Evolutionary conservation across 2,113 vertebrate genomes (phyloP).

Genomic region (Tachycineta bicolor): DNA sequence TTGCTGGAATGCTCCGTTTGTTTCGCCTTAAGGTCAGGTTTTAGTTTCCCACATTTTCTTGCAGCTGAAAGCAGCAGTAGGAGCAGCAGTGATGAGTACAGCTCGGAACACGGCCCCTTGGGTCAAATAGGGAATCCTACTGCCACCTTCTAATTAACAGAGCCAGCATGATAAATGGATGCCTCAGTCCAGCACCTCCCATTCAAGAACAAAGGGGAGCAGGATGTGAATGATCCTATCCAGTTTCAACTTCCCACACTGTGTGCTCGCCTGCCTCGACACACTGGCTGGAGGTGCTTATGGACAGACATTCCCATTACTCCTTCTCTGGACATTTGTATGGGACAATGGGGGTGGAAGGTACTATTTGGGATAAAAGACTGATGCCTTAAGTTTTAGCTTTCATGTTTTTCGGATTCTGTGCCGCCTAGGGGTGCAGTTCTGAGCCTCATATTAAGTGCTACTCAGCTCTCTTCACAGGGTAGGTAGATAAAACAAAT

Average conservation of each 20-base stretch:
- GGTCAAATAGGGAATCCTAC: neutral
- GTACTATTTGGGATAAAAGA: neutral
- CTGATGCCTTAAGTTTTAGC: too few species aligned
- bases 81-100: neutral
- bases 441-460: too few species aligned
- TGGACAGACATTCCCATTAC: rapidly evolving
- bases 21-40: neutral
- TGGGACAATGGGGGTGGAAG: neutral
- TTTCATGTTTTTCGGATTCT: too few species aligned
- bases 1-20: neutral
- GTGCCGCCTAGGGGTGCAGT: too few species aligned
- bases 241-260: neutral
- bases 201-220: neutral
- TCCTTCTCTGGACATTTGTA: neutral
- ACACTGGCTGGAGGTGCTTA: neutral
- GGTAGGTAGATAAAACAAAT: too few species aligned
- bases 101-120: neutral
- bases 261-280: neutral
- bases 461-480: too few species aligned
- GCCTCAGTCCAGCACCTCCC: neutral
- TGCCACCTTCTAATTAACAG: neutral
- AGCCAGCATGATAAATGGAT: neutral
- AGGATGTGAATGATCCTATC: neutral
- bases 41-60: neutral
- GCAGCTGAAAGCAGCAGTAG: neutral